Percentiles rank a stretch among this genome's conserved stretches.
Conservation (phyloP, 2,797 vertebrate genomes). For the Diglossa cyanea region DNA sequence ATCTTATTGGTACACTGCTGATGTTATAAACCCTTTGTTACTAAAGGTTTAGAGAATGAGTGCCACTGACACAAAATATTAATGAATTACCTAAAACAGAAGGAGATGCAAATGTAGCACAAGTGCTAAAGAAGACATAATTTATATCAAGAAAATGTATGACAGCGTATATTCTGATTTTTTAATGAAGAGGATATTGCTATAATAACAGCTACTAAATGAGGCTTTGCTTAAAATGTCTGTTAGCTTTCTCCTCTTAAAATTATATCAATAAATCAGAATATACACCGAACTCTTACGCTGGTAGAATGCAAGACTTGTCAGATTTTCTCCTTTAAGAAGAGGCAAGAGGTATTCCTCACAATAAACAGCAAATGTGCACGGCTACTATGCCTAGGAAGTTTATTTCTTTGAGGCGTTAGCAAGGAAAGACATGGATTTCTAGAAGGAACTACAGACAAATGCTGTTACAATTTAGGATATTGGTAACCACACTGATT, state of each 20-base stretch:
- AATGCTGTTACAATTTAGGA: neutral
- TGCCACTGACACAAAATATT: neutral
- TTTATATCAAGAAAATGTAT: neutral
- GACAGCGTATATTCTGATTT: neutral
- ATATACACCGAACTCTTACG: neutral
- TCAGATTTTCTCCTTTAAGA: neutral
- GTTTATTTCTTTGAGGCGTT: neutral
- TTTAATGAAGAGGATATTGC: neutral
- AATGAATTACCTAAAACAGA: neutral
- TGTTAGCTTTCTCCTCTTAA: neutral
- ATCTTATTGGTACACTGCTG: rapidly evolving
- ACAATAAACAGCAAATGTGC: neutral
- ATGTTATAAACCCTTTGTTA: neutral
- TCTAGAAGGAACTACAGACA: neutral
- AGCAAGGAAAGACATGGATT: neutral
- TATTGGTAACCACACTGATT: neutral
- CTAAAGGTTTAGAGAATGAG: neutral
- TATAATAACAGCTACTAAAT: neutral
- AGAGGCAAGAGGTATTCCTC: neutral
- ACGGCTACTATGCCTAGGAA: neutral
- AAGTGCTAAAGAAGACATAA: neutral
- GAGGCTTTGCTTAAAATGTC: neutral
- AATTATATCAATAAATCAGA: neutral
- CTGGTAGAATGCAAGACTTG: neutral
- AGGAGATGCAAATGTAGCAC: neutral